Base-by-base conservation (phyloP, 1,140 invertebrate genomes). In the Drosophila ambigua region DNA sequence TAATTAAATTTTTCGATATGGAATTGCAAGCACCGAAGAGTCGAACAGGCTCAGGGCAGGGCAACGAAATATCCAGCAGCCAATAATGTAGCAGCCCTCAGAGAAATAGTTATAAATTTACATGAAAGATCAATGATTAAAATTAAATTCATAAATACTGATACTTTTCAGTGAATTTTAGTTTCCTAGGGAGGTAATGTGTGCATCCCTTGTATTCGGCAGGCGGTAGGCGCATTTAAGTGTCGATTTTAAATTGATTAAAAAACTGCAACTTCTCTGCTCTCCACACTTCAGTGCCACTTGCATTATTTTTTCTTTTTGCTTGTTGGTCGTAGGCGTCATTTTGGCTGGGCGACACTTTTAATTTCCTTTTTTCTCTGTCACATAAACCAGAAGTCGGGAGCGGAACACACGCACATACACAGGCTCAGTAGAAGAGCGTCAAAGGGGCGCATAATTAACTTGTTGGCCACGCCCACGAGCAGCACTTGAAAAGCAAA, bases 171-270 rank as follows among this genome's bases (percentile, higher is more conserved):
- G 9, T 13, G 2, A 13, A 13, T 2, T 9, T 3, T 9, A 0
- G 31, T 9, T 9, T 9, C 8, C 8, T 5, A 3, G 4, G 11
- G 9, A 11, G 3, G 35, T 13, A 58, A 16, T n/a, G 1, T 20
- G 2, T 44, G 16, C 65, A 69, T 2, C 51, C 64, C 66, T 16
- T 16, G 16, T 16, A 16, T 16, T 0, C 16, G 16, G 1, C 16
- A 16, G 16, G 16, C 16, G 16, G 16, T 1, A 16, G 16, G 16
- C 16, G 16, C 16, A 65, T 73, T 82, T 78, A 82, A 88, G 82
- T 76, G 82, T 57, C 75, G 26, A 68, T 87, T 87, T 82, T 73
- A 88, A 85, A 85, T 87, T 85, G 82, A 85, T 85, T 82, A 87
- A 85, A 84, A 83, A 85, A 82, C 77, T 48, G 65, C 46, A 50